Conservation (phyloP, 2,797 vertebrate genomes). For the Callimico goeldii region DNA sequence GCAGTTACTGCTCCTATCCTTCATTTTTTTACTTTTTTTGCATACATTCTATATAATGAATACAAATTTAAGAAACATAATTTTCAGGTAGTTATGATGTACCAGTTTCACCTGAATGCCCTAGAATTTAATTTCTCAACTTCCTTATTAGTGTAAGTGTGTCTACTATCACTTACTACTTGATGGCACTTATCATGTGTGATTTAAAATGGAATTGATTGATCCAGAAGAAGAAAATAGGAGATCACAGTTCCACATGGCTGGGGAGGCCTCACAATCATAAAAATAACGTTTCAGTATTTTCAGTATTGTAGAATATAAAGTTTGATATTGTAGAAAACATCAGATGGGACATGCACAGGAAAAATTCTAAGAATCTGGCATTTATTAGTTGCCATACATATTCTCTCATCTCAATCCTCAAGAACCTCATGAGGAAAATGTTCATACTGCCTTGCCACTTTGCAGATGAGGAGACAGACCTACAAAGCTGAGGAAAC, state of each 20-base stretch:
- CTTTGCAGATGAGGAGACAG: background rate
- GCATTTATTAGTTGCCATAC: background rate
- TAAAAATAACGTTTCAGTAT: background rate
- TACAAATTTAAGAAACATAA: background rate
- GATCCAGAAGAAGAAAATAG: slow-evolving; percentile 21
- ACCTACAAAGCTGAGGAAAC: background rate
- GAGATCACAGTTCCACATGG: background rate
- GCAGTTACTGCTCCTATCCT: background rate
- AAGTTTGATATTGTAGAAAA: background rate
- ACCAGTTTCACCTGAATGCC: background rate
- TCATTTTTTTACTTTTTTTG: background rate
- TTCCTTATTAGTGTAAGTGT: background rate
- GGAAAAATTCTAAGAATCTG: background rate
- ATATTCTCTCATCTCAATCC: background rate
- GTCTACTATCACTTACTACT: background rate
- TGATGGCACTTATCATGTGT: background rate
- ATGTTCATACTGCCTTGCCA: background rate
- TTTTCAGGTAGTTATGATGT: background rate
- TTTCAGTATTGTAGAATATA: background rate
- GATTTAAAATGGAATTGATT: slow-evolving; percentile 27
- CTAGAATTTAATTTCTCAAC: background rate
- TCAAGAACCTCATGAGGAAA: background rate
- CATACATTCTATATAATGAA: background rate
- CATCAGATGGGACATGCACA: background rate
- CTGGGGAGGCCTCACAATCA: background rate